Evolutionary conservation across 2,113 vertebrate species (phyloP), one percentile per base, ranked within the genome.

Genomic region (Caloenas nicobarica): DNA sequence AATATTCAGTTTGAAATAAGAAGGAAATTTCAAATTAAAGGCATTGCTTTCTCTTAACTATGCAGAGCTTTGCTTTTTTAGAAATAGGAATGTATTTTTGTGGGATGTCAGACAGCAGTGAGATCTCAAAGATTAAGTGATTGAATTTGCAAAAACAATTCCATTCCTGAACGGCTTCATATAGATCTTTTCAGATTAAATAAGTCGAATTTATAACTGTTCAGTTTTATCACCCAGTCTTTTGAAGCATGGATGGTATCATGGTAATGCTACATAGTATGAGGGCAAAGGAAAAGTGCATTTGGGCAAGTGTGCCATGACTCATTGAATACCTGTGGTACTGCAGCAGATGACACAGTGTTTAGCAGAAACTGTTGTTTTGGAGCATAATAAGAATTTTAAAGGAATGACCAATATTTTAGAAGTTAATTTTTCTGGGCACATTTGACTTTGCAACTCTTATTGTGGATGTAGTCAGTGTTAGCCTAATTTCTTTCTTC

Each of bases 41-140:
- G 33, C 65, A 72, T 85, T 95, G 48, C 34, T 89, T 95, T 93
- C 25, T 74, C 19, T 81, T 92, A 93, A 69, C 44, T 64, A 9
- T 53, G 28, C 46, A 58, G 16, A 56, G 17, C 64, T 88, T 92
- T 89, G 40, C 38, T 89, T 85, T 87, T 89, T 36, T 92, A 50
- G 53, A 89, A 86, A 40, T 38, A 53, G 17, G 24, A 72, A 11
- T 65, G 10, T 60, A 25, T 46, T 95, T 89, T 61, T 61, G 40
- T 53, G 66, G 31, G 7, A 62, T 89, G 34, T 93, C 36, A 80
- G 50, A 40, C 24, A 69, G 66, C 26, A 69, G 13, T 46, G 46
- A 93, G 33, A 72, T 91, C 50, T 73, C 33, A 82, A 79, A 89
- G n/a, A 71, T 51, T 36, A 84, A 83, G 40, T 71, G 28, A 56